Base-by-base conservation (phyloP, 2,888 invertebrate genomes). In the Torymus auratus region DNA sequence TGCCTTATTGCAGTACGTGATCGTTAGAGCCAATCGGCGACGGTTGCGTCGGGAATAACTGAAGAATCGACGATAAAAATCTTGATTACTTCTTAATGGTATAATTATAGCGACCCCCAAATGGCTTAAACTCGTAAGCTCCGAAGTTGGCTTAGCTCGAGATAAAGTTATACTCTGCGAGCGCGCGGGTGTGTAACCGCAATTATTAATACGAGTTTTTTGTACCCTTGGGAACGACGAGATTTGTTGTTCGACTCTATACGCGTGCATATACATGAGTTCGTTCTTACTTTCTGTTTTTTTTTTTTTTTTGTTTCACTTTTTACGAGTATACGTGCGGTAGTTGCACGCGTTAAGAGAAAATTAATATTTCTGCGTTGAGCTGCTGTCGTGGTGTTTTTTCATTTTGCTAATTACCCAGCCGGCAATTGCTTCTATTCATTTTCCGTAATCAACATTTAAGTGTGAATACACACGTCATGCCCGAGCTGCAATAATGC, bases 1-100 rank as follows among this genome's bases (percentile, higher is more conserved):
- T 82, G 15, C 12, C 17, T 82, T 82, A 78, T 82, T 81, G 53
- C 20, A 70, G 70, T 72, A 74, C 74, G 71, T 78, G 74, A 71
- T 81, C 82, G 70, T 78, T 74, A 81, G 28, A 78, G 23, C 5
- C 53, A 17, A 68, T 50, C 53, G 17, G 61, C 58, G 64, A 73
- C 28, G 3, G 28, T 28, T 2, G 58, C 74, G 70, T 82, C 69
- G 65, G 15, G 69, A 68, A 69, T 80, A 77, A 69, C 72, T 56
- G 64, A 82, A 72, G 67, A 70, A 81, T 81, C 65, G 73, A n/a
- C 53, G 58, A n/a, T 68, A 52, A 79, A 74, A 78, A 80, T 50
- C 60, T 80, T 61, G 52, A 79, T 73, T 69, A 69, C 73, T 73
- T 55, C 77, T 58, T 77, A 77, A 80, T 80, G 70, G 15, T 67